Evolutionary conservation across 2,888 invertebrate genomes (phyloP).

Genomic region (Steinernema scapterisci): DNA sequence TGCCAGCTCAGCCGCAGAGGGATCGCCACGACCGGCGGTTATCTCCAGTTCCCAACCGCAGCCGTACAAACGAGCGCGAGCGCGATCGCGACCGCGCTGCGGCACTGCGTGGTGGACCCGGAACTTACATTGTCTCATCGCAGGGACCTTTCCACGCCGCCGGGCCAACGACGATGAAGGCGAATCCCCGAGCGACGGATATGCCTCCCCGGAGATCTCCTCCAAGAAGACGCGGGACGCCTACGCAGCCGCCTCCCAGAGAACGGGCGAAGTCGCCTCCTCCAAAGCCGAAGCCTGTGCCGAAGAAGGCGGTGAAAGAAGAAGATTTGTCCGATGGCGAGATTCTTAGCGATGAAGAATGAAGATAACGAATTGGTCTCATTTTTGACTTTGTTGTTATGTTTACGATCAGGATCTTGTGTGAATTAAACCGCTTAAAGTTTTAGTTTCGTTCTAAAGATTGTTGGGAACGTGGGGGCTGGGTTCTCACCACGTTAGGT

Average conservation of each 20-base stretch:
- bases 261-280: conserved; percentile 35
- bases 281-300: conserved; percentile 49
- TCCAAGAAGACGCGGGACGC: conserved; percentile 23
- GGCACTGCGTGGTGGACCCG: not conserved
- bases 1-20: not conserved
- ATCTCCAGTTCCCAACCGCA: conserved; percentile 25
- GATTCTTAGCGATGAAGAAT: conserved; percentile 62
- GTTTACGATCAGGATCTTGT: not conserved
- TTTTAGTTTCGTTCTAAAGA: not conserved
- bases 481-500: too few relatives aligned
- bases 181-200: conserved; percentile 18
- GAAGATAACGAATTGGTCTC: not conserved
- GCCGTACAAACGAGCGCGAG: not conserved
- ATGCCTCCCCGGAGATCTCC: conserved; percentile 15
- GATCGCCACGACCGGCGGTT: conserved; percentile 35
- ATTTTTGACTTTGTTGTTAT: conserved; percentile 15
- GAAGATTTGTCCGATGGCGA: conserved; percentile 65
- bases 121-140: conserved; percentile 11
- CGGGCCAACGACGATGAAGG: conserved; percentile 8
- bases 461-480: too few relatives aligned
- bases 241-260: conserved; percentile 27
- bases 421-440: conserved; percentile 1
- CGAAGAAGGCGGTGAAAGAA: conserved; percentile 52
- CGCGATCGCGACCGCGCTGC: conserved; percentile 32
- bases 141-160: not conserved